Evolutionary conservation across 2,113 vertebrate species (phyloP).

Genomic region (Sterrhoptilus dennistouni): DNA sequence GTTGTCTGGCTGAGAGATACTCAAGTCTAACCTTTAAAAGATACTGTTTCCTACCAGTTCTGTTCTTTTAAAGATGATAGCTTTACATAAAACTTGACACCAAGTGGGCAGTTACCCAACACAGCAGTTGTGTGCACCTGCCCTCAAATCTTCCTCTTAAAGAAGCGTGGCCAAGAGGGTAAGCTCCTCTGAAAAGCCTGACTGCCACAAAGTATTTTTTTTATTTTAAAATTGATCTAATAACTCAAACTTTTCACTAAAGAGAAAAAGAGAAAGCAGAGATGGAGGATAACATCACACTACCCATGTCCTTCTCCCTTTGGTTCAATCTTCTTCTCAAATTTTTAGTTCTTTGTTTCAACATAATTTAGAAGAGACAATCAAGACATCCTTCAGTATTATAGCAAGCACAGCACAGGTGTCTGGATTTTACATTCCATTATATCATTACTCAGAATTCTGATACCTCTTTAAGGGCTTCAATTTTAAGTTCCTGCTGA

Average conservation of each 20-base stretch:
- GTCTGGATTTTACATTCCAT: background rate
- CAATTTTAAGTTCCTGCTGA: background rate
- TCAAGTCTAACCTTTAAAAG: background rate
- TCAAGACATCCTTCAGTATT: background rate
- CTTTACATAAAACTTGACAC: background rate
- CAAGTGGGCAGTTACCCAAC: background rate
- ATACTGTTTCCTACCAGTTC: background rate
- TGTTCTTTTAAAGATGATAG: background rate
- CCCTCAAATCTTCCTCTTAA: background rate
- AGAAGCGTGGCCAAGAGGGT: background rate
- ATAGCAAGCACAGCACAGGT: background rate
- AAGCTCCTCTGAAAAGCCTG: background rate
- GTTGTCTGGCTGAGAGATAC: background rate
- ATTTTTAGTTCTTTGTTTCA: background rate
- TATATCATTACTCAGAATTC: background rate
- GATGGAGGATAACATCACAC: background rate
- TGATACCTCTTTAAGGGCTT: background rate
- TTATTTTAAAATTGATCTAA: background rate
- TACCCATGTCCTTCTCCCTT: background rate
- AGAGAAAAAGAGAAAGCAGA: background rate
- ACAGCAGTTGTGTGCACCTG: background rate
- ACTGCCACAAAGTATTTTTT: background rate
- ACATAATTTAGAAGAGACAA: background rate
- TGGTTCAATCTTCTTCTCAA: background rate
- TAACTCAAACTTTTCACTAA: background rate